Conservation (phyloP, 2,113 vertebrate species). For the Hepsetus odoe region DNA sequence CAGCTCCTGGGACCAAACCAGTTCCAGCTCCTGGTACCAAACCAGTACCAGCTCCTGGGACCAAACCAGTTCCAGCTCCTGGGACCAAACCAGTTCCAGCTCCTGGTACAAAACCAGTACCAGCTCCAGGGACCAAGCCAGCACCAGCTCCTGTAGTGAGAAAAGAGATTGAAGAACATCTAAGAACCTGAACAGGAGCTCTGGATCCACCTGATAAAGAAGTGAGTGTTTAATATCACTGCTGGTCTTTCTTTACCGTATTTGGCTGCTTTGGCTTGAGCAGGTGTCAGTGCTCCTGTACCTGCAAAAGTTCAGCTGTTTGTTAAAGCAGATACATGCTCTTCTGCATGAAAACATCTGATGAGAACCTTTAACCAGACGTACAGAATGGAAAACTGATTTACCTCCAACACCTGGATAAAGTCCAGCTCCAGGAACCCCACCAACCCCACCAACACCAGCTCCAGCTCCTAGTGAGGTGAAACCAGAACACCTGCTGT, state of each 20-base stretch:
- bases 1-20: conserved; percentile 3
- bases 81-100: conserved; percentile 9
- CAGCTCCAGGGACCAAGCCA: neutral
- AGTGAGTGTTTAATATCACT: no score
- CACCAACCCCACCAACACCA: neutral
- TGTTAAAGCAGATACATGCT: no score
- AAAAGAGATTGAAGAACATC: neutral
- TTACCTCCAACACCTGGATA: conserved; percentile 29
- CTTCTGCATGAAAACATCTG: no score
- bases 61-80: conserved; percentile 17
- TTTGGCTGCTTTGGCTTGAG: conserved; percentile 82
- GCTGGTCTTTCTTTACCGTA: no score
- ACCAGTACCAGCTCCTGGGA: conserved; percentile 13
- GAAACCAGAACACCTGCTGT: neutral
- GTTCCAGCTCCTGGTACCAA: conserved; percentile 18
- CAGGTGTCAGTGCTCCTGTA: conserved; percentile 64
- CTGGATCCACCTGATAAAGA: conserved; percentile 25
- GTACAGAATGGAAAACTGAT: no score
- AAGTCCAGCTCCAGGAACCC: conserved; percentile 8
- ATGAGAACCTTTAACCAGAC: no score
- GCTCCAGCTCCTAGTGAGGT: conserved; percentile 5
- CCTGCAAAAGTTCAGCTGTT: neutral
- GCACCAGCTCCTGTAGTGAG: neutral
- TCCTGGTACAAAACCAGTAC: conserved; percentile 15
- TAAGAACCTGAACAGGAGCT: neutral